Base-by-base conservation (phyloP, 2,888 invertebrate genomes). In the Temnothorax rugatulus region DNA sequence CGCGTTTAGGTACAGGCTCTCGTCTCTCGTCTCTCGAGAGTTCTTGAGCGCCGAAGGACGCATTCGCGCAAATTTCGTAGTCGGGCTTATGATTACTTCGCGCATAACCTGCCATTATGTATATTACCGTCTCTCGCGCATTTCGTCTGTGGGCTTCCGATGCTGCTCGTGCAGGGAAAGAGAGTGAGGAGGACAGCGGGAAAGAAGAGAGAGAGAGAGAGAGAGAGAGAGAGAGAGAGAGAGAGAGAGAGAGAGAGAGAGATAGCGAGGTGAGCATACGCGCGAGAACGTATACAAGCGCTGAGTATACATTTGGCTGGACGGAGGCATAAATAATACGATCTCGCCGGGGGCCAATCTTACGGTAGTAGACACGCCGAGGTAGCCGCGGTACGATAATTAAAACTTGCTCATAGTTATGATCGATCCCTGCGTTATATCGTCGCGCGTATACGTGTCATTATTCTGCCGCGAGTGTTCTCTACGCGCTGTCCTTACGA, bases 111-210 rank as follows among this genome's bases (percentile, higher is more conserved):
- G 81, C 84, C 88, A 91, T 90, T 90, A 91, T 85, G 86, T 76
- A 86, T 84, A 90, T 91, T 91, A 90, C 90, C 88, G 86, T 90
- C 90, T 90, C 86, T 91, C 86, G 90, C 88, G 90, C 87, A 84
- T 90, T 90, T 85, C 71, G 81, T 86, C 83, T 73, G 76, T 69
- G 69, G 76, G 85, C 89, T 90, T 86, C 89, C 89, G 90, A 89
- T 87, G 77, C 41, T 87, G 77, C 71, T 38, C 64, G 68, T 21
- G 54, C 74, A 44, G 18, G 18, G 13, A 34, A 44, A 34, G 59
- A 59, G 44, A 44, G 29, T 13, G 25, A 57, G 29, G 8, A 11
- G 41, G 41, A 41, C 1, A 41, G 41, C 9, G 18, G 18, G 8
- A 34, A 13, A 34, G 44, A 44, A n/a, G 57, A 47, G 44, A 44